Evolutionary conservation across 2,888 invertebrate species (phyloP).

Genomic region (Caenorhabditis becei): DNA sequence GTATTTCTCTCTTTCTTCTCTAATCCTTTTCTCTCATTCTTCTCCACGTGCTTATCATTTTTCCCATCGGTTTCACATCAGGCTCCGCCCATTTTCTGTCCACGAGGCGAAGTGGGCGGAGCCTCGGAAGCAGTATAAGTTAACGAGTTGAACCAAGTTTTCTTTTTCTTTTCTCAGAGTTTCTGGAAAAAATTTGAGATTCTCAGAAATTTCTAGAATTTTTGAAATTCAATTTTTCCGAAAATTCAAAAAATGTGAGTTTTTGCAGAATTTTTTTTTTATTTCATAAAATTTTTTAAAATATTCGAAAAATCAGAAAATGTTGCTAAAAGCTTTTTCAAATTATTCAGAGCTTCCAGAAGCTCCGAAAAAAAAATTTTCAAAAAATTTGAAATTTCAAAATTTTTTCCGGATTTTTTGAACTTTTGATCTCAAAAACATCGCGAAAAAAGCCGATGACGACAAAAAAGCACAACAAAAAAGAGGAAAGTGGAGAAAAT

Average conservation of each 20-base stretch:
- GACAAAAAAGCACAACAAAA: not conserved
- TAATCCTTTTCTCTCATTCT: not conserved
- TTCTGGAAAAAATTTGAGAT: slow-evolving; percentile 9
- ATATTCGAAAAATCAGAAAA: no score
- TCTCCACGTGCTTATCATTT: slow-evolving; percentile 9
- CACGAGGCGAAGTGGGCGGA: slow-evolving; percentile 15
- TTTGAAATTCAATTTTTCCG: not conserved
- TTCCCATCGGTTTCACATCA: not conserved
- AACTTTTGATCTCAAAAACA: not conserved
- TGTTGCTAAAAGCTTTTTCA: no score
- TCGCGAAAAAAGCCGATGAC: no score
- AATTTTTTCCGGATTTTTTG: not conserved
- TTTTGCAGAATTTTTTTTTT: slow-evolving; percentile 1
- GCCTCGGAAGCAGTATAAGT: slow-evolving; percentile 3
- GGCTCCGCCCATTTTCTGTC: slow-evolving; percentile 14
- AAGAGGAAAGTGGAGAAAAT: not conserved
- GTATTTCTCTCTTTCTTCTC: slow-evolving; percentile 1
- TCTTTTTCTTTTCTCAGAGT: slow-evolving; percentile 11
- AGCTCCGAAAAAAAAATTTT: no score
- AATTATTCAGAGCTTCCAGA: no score
- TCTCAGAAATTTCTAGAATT: not conserved
- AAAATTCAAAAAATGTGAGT: not conserved
- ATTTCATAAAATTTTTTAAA: not conserved
- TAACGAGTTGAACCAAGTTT: not conserved
- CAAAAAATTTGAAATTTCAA: not conserved